Base-by-base conservation (phyloP, 2,113 vertebrate genomes). In the Actenoides lindsayi region DNA sequence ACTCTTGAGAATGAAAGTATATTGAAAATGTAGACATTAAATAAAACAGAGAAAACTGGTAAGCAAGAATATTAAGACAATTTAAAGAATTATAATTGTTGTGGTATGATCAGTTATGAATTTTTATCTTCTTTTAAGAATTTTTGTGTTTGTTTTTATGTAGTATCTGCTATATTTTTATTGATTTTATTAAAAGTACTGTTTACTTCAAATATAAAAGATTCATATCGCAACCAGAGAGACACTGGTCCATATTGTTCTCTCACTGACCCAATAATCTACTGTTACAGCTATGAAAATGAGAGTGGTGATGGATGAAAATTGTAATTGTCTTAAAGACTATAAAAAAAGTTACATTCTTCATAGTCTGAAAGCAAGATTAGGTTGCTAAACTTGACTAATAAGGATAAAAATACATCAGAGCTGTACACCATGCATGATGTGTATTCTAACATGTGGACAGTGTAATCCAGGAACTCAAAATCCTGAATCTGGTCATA, bases 221-320 rank as follows among this genome's bases (percentile, higher is more conserved):
- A 53, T n/a, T 68, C 0, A 0, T n/a, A 30, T 19, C 21, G 54
- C 9, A 83, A 28, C 8, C 21, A 90, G 18, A 37, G 28, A 85
- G 11, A 41, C 4, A 25, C 2, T 46, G 9, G 2, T 17, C 3
- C 4, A 23, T 4, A 41, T 31, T 46, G 35, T 59, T 74, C 30
- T 80, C n/a, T 68, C 25, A 69, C 15, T 12, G 23, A 14, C 23
- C 6, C 13, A 73, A 65, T 3, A 33, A 54, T 60, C 11, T 83
- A 25, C 11, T 37, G 7, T 10, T 69, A 31, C 7, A 60, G 30
- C 23, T 81, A 12, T 53, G 65, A 60, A 70, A 57, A 62, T 27
- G 23, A 37, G 13, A 33, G 16, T 42, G 8, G 6, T 2, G 24
- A 11, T 53, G 18, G 14, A 56, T 63, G n/a, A 63, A 90, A 90